Evolutionary conservation across 2,888 invertebrate species (phyloP).

Genomic region (Polymixis lichenea): DNA sequence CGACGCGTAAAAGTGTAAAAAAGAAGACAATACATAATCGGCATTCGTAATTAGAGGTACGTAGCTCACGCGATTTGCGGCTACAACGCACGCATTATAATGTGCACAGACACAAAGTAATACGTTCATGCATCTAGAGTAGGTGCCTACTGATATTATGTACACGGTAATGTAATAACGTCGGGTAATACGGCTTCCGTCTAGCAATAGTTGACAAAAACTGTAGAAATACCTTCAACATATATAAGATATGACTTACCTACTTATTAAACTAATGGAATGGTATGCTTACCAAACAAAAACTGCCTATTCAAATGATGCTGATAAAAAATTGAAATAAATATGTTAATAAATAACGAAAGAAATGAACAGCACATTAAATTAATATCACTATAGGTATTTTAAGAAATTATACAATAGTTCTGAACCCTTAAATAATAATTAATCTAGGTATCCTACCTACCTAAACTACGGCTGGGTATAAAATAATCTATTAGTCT

Average conservation of each 20-base stretch:
- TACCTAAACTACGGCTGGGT: conserved; percentile 72
- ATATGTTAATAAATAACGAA: not conserved
- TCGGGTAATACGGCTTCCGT: conserved; percentile 58
- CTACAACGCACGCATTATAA: conserved; percentile 62
- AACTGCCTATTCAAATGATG: not conserved
- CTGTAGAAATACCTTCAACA: not conserved
- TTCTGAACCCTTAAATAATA: not conserved
- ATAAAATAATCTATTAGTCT: conserved; percentile 81
- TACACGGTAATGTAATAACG: conserved; percentile 34
- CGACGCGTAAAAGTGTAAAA: conserved; percentile 81
- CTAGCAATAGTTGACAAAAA: conserved; percentile 41
- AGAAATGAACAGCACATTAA: conserved; percentile 32
- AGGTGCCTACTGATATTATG: conserved; percentile 24
- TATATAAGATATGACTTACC: not conserved
- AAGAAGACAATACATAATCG: conserved; percentile 83
- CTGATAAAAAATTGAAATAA: not conserved
- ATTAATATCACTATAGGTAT: conserved; percentile 58
- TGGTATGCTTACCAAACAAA: not conserved
- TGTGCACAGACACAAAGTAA: conserved; percentile 30
- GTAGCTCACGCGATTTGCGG: conserved; percentile 75
- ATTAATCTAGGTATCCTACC: conserved; percentile 58
- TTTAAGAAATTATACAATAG: conserved; percentile 11
- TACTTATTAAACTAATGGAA: not conserved
- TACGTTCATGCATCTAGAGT: conserved; percentile 32
- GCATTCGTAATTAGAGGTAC: conserved; percentile 76